Percentiles rank a stretch among this genome's conserved stretches.
phyloP scores from a whole-genome alignment of 2,797 vertebrate species.

The Mionectes olivaceus region DNA sequence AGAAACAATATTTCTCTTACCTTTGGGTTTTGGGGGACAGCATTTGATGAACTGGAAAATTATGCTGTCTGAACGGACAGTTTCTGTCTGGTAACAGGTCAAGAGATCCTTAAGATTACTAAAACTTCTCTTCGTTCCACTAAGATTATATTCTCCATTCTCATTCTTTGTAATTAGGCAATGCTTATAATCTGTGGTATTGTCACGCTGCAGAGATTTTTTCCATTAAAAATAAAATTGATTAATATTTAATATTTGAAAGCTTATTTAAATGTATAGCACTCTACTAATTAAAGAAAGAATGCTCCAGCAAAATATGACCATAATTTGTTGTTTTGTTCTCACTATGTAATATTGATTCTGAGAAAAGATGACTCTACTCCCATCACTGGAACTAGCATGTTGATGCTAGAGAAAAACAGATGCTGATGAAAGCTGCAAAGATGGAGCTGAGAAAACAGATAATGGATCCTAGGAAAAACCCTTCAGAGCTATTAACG shows the following conservation, averaged over 20 bases:
- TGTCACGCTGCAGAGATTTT: conserved; percentile 75
- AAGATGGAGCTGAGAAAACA: not conserved
- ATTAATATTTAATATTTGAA: not conserved
- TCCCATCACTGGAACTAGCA: not conserved
- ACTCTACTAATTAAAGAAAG: not conserved
- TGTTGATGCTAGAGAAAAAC: not conserved
- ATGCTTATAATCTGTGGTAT: conserved; percentile 89
- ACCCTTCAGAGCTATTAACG: not conserved
- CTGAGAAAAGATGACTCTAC: not conserved
- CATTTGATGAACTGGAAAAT: conserved; percentile 95
- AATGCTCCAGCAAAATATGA: not conserved
- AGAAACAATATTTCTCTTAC: conserved; percentile 73
- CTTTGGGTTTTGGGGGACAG: conserved; percentile 91
- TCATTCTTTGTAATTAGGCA: conserved; percentile 92
- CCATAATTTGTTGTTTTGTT: not conserved
- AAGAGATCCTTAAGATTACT: conserved; percentile 89
- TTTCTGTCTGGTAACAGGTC: conserved; percentile 97
- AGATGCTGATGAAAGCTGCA: not conserved
- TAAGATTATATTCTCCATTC: conserved; percentile 89
- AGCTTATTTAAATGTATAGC: not conserved
- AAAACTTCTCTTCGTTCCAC: conserved; percentile 91
- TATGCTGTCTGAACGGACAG: conserved; percentile 92
- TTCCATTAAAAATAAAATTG: conserved; percentile 34
- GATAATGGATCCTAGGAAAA: not conserved
- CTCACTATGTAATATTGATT: not conserved